These are phyloP conservation scores for Chrysolina haemoptera DNA, from an alignment of 2,888 invertebrate genomes.

Conservation along the genomic window DNA sequence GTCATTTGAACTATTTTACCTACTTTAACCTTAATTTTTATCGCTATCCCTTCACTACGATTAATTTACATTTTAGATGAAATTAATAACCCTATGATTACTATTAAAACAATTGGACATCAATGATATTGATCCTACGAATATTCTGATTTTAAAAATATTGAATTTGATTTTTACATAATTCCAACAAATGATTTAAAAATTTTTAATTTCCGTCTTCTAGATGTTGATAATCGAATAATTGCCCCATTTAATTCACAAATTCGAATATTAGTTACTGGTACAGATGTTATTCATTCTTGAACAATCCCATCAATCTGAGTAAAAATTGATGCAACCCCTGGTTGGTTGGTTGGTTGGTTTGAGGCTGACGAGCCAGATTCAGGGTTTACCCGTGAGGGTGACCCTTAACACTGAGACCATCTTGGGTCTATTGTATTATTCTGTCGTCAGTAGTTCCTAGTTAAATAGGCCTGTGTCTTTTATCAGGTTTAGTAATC, in stretches of 20 bases:
- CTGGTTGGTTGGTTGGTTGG: constrained; percentile 78
- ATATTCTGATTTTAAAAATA: constrained; percentile 74
- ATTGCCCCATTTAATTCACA: constrained; percentile 75
- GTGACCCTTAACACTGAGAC: constrained; percentile 77
- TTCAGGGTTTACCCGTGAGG: constrained; percentile 87
- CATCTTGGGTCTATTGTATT: too few relatives aligned
- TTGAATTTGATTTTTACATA: constrained; percentile 78
- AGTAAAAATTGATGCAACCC: constrained; percentile 78
- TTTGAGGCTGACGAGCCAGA: constrained; percentile 85
- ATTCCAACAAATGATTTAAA: constrained; percentile 69
- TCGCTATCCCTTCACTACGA: constrained; percentile 76
- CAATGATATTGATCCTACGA: constrained; percentile 73
- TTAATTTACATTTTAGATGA: constrained; percentile 77
- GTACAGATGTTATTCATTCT: constrained; percentile 78
- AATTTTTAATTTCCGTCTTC: constrained; percentile 71
- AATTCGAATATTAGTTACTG: constrained; percentile 77
- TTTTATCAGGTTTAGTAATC: too few relatives aligned
- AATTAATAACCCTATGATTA: constrained; percentile 74
- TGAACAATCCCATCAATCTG: constrained; percentile 77
- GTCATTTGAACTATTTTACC: constrained; percentile 78
- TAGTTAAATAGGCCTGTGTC: too few relatives aligned
- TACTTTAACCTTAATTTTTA: constrained; percentile 76
- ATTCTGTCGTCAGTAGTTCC: too few relatives aligned
- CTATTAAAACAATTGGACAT: constrained; percentile 77
- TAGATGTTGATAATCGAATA: constrained; percentile 78